phyloP scores from a whole-genome alignment of 2,888 invertebrate species.

The Chouioia cunea region DNA sequence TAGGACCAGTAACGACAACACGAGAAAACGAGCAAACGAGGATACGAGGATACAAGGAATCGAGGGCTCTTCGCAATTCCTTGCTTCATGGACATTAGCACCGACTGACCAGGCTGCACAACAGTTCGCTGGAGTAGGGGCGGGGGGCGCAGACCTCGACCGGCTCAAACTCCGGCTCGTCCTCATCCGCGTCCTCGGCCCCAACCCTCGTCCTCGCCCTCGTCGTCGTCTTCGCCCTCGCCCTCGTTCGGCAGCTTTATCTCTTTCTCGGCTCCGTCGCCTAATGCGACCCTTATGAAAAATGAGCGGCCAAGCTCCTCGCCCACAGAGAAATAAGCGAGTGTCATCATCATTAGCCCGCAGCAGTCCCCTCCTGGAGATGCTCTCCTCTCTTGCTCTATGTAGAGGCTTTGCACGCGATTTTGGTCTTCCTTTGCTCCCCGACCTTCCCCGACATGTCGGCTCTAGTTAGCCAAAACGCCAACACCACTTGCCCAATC shows the following conservation, averaged over 20 bases:
- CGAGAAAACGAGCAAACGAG: background rate
- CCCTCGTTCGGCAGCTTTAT: constrained; percentile 16
- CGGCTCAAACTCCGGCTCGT: constrained; percentile 30
- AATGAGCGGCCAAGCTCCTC: constrained; percentile 62
- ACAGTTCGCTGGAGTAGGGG: constrained; percentile 32
- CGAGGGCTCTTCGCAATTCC: constrained; percentile 3
- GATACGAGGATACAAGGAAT: constrained; percentile 17
- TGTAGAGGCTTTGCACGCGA: constrained; percentile 4
- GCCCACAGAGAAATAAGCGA: constrained; percentile 63
- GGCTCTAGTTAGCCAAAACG: background rate
- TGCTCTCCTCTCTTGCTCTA: no score
- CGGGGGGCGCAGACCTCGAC: constrained; percentile 7
- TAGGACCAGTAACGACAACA: background rate
- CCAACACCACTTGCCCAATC: background rate
- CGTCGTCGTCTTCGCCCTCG: constrained; percentile 31
- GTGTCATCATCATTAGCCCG: constrained; percentile 69
- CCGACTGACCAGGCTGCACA: constrained; percentile 54
- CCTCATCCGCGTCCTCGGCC: constrained; percentile 33
- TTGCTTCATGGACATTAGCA: constrained; percentile 65
- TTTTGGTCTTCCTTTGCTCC: constrained; percentile 10
- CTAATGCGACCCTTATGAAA: constrained; percentile 62
- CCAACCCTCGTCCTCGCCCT: constrained; percentile 33
- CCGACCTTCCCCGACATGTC: constrained; percentile 16
- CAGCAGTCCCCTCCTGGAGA: constrained; percentile 31
- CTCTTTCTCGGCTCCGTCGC: constrained; percentile 23